A percentile compares a stretch with the other conserved stretches of the same genome.
Conservation (phyloP, 2,113 vertebrate genomes). For the Grammomys dolichurus region DNA sequence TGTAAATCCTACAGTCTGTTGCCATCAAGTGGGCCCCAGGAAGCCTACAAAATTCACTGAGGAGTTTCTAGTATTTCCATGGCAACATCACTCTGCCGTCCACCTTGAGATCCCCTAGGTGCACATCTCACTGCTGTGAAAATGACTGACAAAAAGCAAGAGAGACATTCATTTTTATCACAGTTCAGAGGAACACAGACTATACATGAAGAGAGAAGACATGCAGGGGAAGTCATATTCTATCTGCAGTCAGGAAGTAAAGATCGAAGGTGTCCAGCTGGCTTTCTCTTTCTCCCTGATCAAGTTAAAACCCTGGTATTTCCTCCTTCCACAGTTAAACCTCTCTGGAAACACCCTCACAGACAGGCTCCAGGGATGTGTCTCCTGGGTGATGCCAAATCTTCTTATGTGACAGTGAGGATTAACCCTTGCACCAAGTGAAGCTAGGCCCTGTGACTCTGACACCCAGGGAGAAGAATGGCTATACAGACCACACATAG, state of each 20-base stretch:
- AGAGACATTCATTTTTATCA: background rate
- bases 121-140: background rate
- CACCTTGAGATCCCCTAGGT: constrained; percentile 58
- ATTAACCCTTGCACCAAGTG: background rate
- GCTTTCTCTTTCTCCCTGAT: background rate
- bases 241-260: background rate
- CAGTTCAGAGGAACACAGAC: background rate
- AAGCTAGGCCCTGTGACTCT: background rate
- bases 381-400: background rate
- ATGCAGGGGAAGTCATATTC: background rate
- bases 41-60: background rate
- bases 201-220: background rate
- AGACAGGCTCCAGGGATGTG: background rate
- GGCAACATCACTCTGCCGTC: background rate
- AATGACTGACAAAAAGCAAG: background rate
- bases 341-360: background rate
- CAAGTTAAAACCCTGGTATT: background rate
- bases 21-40: background rate
- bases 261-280: background rate
- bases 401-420: background rate
- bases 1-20: constrained; percentile 37
- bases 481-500: background rate
- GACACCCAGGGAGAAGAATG: background rate
- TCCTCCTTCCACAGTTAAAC: background rate
- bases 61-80: background rate